Conservation (phyloP, 2,113 vertebrate species). For the Notarius lentiginosus region DNA sequence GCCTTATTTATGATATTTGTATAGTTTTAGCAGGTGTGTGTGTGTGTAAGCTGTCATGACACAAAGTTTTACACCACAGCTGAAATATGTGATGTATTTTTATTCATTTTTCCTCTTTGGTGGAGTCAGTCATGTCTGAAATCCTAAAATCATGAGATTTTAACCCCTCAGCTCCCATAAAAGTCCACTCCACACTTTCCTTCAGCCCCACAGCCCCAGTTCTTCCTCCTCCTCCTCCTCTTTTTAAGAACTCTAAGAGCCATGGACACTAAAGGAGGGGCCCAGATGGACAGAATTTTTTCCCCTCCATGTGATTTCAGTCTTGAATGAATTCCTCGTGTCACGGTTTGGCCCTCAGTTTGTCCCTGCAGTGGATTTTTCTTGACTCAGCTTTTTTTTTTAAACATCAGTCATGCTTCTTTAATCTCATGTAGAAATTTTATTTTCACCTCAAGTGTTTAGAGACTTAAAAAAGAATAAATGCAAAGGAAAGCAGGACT, state of each 20-base stretch:
- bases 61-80: neutral
- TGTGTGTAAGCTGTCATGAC: neutral
- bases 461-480: neutral
- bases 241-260: constrained; percentile 51
- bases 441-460: neutral
- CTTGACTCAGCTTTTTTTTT: constrained; percentile 1
- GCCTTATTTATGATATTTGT: neutral
- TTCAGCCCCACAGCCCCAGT: constrained; percentile 59
- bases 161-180: constrained; percentile 59
- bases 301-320: constrained; percentile 14
- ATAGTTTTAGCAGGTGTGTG: neutral
- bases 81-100: neutral
- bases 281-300: constrained; percentile 22
- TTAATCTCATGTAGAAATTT: neutral
- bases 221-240: constrained; percentile 47
- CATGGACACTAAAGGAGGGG: constrained; percentile 34
- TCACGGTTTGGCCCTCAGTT: constrained; percentile 5
- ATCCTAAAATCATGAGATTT: neutral
- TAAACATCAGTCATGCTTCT: neutral
- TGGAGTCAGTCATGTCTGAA: neutral
- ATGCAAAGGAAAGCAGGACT: neutral
- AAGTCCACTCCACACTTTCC: constrained; percentile 77
- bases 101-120: neutral
- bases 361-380: neutral
- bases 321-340: constrained; percentile 17